phyloP scores from a whole-genome alignment of 1,140 invertebrate genomes.

The Schlechtendalia chinensis region DNA sequence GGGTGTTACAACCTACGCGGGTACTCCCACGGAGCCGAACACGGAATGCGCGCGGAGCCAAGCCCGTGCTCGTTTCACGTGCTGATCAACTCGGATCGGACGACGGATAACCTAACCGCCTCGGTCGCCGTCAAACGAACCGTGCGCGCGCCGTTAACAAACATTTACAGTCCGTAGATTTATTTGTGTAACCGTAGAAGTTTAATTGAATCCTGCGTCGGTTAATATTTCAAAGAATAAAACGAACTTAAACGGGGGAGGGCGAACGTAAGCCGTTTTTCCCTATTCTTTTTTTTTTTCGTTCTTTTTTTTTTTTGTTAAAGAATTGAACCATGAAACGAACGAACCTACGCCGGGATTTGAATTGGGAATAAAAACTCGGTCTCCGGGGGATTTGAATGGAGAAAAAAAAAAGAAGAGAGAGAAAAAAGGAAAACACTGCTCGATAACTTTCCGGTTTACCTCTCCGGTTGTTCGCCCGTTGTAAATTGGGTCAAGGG shows the following conservation, averaged over 20 bases:
- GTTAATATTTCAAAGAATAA: slow-evolving; percentile 48
- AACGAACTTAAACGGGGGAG: slow-evolving; percentile 42
- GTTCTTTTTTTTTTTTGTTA: slow-evolving; percentile 22
- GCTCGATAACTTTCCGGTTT: slow-evolving; percentile 48
- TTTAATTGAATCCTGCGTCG: slow-evolving; percentile 42
- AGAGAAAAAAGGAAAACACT: slow-evolving; percentile 26
- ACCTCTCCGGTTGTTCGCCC: slow-evolving; percentile 44
- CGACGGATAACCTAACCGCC: not conserved
- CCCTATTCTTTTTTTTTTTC: not conserved
- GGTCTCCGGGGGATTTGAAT: slow-evolving; percentile 18
- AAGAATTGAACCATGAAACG: slow-evolving; percentile 47
- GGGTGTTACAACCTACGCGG: no score
- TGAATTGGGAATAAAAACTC: slow-evolving; percentile 49
- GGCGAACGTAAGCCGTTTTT: slow-evolving; percentile 27
- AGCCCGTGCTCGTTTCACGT: no score
- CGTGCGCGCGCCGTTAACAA: not conserved
- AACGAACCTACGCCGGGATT: slow-evolving; percentile 41
- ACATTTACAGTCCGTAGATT: slow-evolving; percentile 47
- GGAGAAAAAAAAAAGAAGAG: no score
- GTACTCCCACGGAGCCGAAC: no score
- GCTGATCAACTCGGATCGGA: not conserved
- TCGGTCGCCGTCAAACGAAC: not conserved
- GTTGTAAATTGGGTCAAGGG: slow-evolving; percentile 48
- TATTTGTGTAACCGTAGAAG: slow-evolving; percentile 39
- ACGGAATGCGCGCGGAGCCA: no score